Conservation (phyloP, 1,140 invertebrate species). For the Centruroides sculpturatus region DNA sequence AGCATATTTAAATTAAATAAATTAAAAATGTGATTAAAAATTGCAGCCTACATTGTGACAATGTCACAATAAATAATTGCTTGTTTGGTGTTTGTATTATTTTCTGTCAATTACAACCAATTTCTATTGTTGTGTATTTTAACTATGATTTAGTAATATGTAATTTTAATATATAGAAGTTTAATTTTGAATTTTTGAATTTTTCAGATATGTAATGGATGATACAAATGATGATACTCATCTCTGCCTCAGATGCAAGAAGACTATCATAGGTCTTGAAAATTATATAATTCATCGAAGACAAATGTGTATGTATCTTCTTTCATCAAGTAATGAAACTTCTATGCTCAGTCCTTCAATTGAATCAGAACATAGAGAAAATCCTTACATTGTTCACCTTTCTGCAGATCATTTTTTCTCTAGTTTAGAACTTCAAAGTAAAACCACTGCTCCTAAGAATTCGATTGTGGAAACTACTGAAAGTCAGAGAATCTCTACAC, state of each 20-base stretch:
- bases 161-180: too few species aligned
- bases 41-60: too few species aligned
- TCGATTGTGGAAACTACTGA: constrained; percentile 4
- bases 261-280: constrained; percentile 58
- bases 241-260: constrained; percentile 67
- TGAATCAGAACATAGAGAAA: constrained; percentile 30
- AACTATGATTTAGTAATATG: too few species aligned
- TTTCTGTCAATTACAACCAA: too few species aligned
- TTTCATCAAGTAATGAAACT: constrained; percentile 16
- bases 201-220: constrained; percentile 10
- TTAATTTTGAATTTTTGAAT: background rate
- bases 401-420: constrained; percentile 43
- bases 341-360: constrained; percentile 19
- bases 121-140: too few species aligned
- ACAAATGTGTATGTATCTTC: constrained; percentile 35
- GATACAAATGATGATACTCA: constrained; percentile 57
- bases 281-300: constrained; percentile 70
- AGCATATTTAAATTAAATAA: too few species aligned
- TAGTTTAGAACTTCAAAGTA: constrained; percentile 65
- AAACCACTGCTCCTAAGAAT: constrained; percentile 31
- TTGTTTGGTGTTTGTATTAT: too few species aligned
- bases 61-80: too few species aligned
- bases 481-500: constrained; percentile 1
- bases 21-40: too few species aligned
- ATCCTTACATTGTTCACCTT: constrained; percentile 16